These are phyloP conservation scores for Gobiocypris rarus DNA, from an alignment of 2,113 vertebrate species.

Conservation along the genomic window DNA sequence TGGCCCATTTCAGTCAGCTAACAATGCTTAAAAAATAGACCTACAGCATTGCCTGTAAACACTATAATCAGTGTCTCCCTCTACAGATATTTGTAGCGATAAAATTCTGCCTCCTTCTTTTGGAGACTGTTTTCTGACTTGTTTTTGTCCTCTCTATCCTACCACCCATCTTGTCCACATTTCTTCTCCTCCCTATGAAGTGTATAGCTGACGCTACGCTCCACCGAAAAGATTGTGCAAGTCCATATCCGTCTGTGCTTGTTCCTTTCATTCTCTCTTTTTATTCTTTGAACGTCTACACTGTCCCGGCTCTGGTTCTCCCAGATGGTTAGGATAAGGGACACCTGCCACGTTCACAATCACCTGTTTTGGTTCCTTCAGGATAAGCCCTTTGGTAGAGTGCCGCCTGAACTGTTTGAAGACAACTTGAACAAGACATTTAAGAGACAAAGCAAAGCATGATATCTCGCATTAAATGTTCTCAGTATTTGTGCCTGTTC, in stretches of 20 bases:
- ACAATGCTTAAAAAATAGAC: constrained; percentile 42
- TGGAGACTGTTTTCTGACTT: constrained; percentile 49
- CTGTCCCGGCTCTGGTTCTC: constrained; percentile 1
- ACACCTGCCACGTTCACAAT: constrained; percentile 69
- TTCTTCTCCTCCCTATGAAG: constrained; percentile 56
- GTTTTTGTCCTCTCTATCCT: constrained; percentile 53
- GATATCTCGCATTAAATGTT: constrained; percentile 48
- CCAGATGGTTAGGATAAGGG: constrained; percentile 70
- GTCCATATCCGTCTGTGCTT: constrained; percentile 42
- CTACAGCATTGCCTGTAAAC: constrained; percentile 26
- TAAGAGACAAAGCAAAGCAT: constrained; percentile 66
- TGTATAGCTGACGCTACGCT: constrained; percentile 37
- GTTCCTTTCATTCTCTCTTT: constrained; percentile 43
- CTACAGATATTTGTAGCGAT: constrained; percentile 33
- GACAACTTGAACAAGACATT: constrained; percentile 47
- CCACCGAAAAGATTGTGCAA: constrained; percentile 29
- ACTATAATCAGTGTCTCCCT: constrained; percentile 34
- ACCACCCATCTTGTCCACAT: constrained; percentile 49
- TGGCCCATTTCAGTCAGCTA: not conserved
- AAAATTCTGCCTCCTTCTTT: constrained; percentile 16
- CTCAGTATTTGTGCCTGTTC: constrained; percentile 43
- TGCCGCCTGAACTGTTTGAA: constrained; percentile 63
- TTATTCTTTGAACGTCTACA: constrained; percentile 20
- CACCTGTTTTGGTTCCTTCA: constrained; percentile 58
- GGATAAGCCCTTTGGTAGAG: constrained; percentile 34